Evolutionary conservation across 1,140 invertebrate species (phyloP).

Genomic region (Spodoptera frugiperda): DNA sequence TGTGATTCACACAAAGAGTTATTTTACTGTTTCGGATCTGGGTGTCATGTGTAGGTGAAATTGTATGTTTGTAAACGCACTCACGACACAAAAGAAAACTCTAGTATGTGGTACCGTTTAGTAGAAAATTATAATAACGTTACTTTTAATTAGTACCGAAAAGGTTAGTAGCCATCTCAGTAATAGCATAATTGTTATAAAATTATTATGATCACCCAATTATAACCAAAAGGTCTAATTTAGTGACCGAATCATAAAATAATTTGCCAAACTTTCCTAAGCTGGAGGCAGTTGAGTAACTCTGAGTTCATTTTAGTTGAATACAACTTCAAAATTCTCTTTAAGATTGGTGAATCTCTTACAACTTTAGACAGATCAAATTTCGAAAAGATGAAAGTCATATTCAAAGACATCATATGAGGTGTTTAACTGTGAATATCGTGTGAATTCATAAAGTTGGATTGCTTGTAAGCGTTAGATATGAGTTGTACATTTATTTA

Average conservation of each 20-base stretch:
- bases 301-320: constrained; percentile 1
- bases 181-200: too few relatives aligned
- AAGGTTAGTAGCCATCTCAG: too few relatives aligned
- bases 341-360: not conserved
- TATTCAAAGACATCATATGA: not conserved
- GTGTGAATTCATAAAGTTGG: not conserved
- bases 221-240: not conserved
- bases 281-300: not conserved
- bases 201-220: too few relatives aligned
- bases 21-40: too few relatives aligned
- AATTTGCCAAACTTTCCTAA: not conserved
- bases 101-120: too few relatives aligned
- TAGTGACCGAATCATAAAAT: constrained; percentile 5
- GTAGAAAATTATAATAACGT: too few relatives aligned
- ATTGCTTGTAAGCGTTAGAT: not conserved
- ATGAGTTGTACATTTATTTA: not conserved
- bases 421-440: constrained; percentile 12
- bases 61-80: too few relatives aligned
- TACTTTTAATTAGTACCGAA: too few relatives aligned
- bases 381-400: not conserved
- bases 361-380: not conserved
- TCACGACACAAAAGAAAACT: too few relatives aligned
- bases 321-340: constrained; percentile 4
- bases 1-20: too few relatives aligned
- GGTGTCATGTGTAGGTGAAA: too few relatives aligned